Evolutionary conservation across 2,888 invertebrate genomes (phyloP).

Genomic region (Slavum lentiscoides): DNA sequence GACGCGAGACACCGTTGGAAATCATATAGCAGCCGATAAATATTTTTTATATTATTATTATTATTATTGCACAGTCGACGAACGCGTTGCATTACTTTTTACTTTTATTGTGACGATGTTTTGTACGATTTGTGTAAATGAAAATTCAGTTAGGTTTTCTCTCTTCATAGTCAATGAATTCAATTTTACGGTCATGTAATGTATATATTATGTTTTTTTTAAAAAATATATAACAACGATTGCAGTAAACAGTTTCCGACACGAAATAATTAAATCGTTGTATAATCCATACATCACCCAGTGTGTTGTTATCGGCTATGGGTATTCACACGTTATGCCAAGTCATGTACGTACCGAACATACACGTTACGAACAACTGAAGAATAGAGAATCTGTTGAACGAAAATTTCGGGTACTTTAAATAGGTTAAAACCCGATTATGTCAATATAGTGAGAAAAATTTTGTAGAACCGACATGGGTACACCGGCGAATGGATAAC

Average conservation of each 20-base stretch:
- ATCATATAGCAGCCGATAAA: background rate
- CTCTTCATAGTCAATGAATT: constrained; percentile 2
- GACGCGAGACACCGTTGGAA: too few relatives aligned
- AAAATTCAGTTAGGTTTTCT: background rate
- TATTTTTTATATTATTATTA: background rate
- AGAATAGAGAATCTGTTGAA: too few relatives aligned
- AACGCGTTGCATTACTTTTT: background rate
- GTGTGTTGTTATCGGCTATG: too few relatives aligned
- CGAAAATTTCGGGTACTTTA: too few relatives aligned
- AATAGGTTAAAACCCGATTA: too few relatives aligned
- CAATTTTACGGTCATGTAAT: constrained; percentile 16
- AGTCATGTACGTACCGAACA: too few relatives aligned
- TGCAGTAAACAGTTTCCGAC: background rate
- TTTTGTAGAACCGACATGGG: too few relatives aligned
- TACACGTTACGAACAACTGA: too few relatives aligned
- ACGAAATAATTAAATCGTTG: background rate
- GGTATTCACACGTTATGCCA: too few relatives aligned
- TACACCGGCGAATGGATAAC: too few relatives aligned
- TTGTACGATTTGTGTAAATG: background rate
- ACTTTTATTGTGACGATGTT: too few relatives aligned
- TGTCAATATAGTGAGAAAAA: too few relatives aligned
- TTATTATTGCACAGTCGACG: background rate
- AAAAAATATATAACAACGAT: background rate
- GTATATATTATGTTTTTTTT: background rate
- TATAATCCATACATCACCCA: background rate